Conservation (phyloP, 2,113 vertebrate genomes). For the Larimichthys polyactis region DNA sequence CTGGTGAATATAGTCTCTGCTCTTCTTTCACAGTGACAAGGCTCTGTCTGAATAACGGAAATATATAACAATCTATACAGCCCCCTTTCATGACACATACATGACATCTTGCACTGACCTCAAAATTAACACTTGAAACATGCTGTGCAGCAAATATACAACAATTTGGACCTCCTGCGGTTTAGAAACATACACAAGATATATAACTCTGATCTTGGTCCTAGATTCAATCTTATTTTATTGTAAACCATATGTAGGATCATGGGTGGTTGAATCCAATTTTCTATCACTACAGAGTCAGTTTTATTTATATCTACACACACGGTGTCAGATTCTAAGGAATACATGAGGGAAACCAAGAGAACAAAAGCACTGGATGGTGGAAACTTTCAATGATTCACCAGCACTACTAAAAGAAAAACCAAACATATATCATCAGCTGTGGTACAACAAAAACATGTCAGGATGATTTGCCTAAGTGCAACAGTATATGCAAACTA, state of each 20-base stretch:
- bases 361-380: neutral
- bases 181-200: neutral
- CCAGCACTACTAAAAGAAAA: neutral
- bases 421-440: neutral
- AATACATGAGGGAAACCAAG: constrained; percentile 7
- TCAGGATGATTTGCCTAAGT: neutral
- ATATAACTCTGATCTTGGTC: neutral
- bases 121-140: neutral
- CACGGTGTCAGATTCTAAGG: neutral
- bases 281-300: neutral
- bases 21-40: constrained; percentile 4
- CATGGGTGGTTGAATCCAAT: neutral
- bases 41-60: neutral
- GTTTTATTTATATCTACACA: neutral
- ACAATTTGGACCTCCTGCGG: neutral
- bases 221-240: neutral
- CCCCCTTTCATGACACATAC: neutral
- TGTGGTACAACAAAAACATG: neutral
- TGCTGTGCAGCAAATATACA: neutral
- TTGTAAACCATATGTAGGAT: neutral
- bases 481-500: constrained; percentile 23
- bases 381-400: neutral
- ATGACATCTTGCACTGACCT: neutral
- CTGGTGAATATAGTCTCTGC: neutral
- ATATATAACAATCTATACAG: neutral